Conservation (phyloP, 2,888 invertebrate species). For the Sthenelais limicola region DNA sequence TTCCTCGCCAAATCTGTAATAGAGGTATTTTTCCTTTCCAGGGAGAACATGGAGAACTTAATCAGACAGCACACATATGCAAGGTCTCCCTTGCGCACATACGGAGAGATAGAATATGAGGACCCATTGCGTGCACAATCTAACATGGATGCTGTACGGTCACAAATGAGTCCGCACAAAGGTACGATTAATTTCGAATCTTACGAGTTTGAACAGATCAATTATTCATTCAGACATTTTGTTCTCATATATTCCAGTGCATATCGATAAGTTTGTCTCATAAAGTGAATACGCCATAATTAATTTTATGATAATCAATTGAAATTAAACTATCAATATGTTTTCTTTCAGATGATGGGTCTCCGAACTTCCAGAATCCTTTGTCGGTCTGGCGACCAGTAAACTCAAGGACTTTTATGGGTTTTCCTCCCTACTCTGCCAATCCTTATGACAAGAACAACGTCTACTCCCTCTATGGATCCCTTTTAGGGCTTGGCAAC, state of each 20-base stretch:
- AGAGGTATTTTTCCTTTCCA: slow-evolving; percentile 74
- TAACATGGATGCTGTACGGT: no score
- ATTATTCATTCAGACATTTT: no score
- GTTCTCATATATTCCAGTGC: no score
- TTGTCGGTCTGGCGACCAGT: slow-evolving; percentile 44
- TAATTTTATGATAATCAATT: no score
- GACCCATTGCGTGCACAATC: slow-evolving; percentile 74
- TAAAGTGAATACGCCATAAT: no score
- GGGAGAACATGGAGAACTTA: slow-evolving; percentile 87
- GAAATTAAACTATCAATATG: no score
- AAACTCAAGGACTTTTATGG: slow-evolving; percentile 34
- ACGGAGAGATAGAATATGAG: slow-evolving; percentile 80
- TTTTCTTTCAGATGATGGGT: no score
- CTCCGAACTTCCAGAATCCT: neutral
- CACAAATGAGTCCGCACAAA: neutral
- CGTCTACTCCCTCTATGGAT: slow-evolving; percentile 45
- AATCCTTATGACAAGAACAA: slow-evolving; percentile 23
- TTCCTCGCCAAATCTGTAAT: no score
- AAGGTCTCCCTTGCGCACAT: slow-evolving; percentile 82
- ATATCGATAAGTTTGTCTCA: no score
- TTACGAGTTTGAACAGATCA: no score
- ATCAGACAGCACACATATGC: slow-evolving; percentile 85
- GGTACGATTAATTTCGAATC: no score
- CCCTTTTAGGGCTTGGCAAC: slow-evolving; percentile 36
- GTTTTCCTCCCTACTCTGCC: slow-evolving; percentile 9